Evolutionary conservation across 1,140 invertebrate species (phyloP), one percentile per base, ranked within the genome.

Genomic region (Drosophila watanabei): DNA sequence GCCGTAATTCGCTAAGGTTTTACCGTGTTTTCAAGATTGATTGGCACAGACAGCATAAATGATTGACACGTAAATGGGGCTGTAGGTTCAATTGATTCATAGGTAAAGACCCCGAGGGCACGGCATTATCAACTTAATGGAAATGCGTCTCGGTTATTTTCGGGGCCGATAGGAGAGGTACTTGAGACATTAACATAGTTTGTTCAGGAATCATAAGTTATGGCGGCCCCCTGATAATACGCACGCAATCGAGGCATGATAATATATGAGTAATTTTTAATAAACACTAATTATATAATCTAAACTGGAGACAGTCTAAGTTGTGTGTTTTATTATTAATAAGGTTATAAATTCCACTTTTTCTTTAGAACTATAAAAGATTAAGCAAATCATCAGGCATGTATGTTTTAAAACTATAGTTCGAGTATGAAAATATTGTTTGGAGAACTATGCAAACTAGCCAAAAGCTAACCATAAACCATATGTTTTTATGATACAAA

Each of bases 161-260:
- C 13, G 20, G 24, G 54, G 28, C 46, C 43, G 32, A 54, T 54
- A 58, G 69, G 35, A 66, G n/a, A 72, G 69, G 66, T 41, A 41
- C 66, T 60, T 39, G 52, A 43, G 69, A 75, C 45, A 75, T 73
- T 33, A 69, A 39, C 63, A 68, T 68, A 68, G 62, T 69, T 69
- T 49, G n/a, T 20, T 41, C 20, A n/a, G 30, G 41, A 60, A 72
- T 72, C 54, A 52, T 72, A 43, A 43, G 49, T 33, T 52, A 57
- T 71, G 43, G 32, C 32, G 35, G 11, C 11, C 33, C 39, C 41
- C 69, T 72, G 69, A 72, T 72, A 70, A 70, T 69, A 18, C 24
- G 46, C 69, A 73, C 69, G 71, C 69, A 43, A 43, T 32, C 16
- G 32, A 4, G 30, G 69, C 71, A 75, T 75, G 71, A 16, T 52